These are phyloP conservation scores for Dryobota labecula DNA, from an alignment of 2,888 invertebrate species.

Conservation along the genomic window DNA sequence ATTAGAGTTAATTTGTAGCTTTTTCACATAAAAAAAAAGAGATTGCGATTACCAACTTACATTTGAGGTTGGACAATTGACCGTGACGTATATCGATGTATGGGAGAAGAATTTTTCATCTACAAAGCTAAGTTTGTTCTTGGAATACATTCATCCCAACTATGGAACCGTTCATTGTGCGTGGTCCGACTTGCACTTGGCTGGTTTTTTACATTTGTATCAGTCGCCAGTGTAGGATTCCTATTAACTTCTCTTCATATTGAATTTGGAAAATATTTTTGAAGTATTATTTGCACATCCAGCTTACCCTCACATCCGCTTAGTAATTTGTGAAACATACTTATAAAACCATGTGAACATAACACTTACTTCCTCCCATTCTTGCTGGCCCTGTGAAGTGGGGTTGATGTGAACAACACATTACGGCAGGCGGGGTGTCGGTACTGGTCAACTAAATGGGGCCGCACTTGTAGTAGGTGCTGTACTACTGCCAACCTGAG, in stretches of 20 bases:
- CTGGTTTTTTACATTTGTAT: no score
- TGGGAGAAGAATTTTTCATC: no score
- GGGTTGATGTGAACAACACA: conserved; percentile 93
- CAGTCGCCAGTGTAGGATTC: not conserved
- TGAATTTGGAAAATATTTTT: not conserved
- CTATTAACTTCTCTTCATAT: not conserved
- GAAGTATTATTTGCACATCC: not conserved
- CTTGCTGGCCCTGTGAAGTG: conserved; percentile 97
- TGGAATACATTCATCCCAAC: no score
- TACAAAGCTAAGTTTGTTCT: no score
- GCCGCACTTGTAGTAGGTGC: conserved; percentile 95
- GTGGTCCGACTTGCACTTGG: no score
- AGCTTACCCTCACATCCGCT: not conserved
- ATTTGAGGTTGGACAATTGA: no score
- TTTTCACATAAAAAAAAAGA: no score
- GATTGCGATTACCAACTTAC: no score
- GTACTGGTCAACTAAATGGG: conserved; percentile 94
- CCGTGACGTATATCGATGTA: no score
- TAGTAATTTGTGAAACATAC: not conserved
- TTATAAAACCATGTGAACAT: not conserved
- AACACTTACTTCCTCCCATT: conserved; percentile 96
- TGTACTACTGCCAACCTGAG: conserved; percentile 96
- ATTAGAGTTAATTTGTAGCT: no score
- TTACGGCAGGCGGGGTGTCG: conserved; percentile 83
- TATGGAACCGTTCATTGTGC: no score